Evolutionary conservation across 2,888 invertebrate species (phyloP).

Genomic region (Drosophila kambysellisi): DNA sequence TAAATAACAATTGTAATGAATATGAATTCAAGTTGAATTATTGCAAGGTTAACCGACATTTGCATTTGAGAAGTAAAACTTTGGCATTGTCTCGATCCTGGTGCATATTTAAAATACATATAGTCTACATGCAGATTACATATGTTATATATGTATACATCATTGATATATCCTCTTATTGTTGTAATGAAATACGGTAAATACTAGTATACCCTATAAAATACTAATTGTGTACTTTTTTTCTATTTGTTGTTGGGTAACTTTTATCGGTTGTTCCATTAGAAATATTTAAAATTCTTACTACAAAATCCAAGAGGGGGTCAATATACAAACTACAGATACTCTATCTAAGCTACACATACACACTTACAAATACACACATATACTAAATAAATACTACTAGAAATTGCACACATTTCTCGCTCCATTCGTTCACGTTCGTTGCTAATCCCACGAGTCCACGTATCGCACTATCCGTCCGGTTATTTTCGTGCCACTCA

Average conservation of each 20-base stretch:
- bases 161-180: slow-evolving; percentile 17
- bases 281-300: slow-evolving; percentile 15
- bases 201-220: slow-evolving; percentile 9
- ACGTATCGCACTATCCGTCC: slow-evolving; percentile 16
- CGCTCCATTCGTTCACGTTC: not conserved
- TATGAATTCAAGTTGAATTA: slow-evolving; percentile 7
- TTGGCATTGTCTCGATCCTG: slow-evolving; percentile 19
- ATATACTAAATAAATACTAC: slow-evolving; percentile 44
- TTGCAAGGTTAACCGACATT: slow-evolving; percentile 25
- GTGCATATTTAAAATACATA: slow-evolving; percentile 17
- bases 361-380: slow-evolving; percentile 27
- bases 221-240: slow-evolving; percentile 2
- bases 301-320: slow-evolving; percentile 4
- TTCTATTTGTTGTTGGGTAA: slow-evolving; percentile 2
- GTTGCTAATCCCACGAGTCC: slow-evolving; percentile 59
- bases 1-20: slow-evolving; percentile 2
- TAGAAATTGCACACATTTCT: slow-evolving; percentile 33
- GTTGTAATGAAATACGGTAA: slow-evolving; percentile 14
- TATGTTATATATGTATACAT: slow-evolving; percentile 14
- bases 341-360: slow-evolving; percentile 29
- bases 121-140: slow-evolving; percentile 4
- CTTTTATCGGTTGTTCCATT: slow-evolving; percentile 8
- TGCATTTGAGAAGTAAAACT: slow-evolving; percentile 30
- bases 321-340: slow-evolving; percentile 30
- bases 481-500: slow-evolving; percentile 37